Conservation (phyloP, 2,797 vertebrate genomes). For the Hozukius guyotensis region DNA sequence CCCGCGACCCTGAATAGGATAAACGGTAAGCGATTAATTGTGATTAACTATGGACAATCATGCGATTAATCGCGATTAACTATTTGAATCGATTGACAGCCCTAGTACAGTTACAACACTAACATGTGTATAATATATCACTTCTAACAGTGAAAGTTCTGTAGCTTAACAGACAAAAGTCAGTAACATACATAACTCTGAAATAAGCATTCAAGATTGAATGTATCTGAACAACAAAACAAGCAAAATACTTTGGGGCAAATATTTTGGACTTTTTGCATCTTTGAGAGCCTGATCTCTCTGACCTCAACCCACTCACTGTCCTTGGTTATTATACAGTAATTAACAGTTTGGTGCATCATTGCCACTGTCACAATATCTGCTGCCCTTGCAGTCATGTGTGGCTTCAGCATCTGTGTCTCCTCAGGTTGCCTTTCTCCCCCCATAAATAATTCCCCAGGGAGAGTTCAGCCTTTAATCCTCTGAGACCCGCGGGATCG, state of each 20-base stretch:
- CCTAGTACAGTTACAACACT: neutral
- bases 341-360: neutral
- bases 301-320: slow-evolving; percentile 16
- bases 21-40: no score
- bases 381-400: neutral
- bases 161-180: neutral
- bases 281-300: neutral
- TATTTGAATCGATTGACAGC: no score
- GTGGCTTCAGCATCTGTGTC: neutral
- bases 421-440: slow-evolving; percentile 42
- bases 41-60: no score
- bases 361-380: neutral
- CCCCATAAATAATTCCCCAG: slow-evolving; percentile 44
- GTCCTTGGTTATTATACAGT: slow-evolving; percentile 24
- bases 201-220: neutral
- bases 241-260: neutral
- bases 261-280: neutral
- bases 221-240: neutral
- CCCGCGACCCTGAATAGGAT: no score
- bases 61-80: no score
- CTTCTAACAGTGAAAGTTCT: neutral
- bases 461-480: slow-evolving; percentile 9
- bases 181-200: no score
- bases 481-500: no score
- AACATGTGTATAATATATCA: neutral